Conservation (phyloP, 2,888 invertebrate species). For the Oscheius sp. region DNA sequence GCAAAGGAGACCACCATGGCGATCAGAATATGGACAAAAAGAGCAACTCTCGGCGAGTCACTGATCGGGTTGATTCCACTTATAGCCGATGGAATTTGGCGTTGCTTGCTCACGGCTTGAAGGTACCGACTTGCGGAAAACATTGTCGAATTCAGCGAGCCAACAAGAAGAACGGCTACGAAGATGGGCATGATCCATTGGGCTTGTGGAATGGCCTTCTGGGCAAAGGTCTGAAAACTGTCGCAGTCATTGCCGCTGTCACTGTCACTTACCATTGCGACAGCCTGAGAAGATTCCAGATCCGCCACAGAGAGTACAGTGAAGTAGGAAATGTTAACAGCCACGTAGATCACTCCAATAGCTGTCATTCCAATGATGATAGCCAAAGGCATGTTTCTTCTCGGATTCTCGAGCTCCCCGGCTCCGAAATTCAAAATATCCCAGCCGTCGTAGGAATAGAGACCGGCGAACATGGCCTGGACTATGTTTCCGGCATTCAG, state of each 20-base stretch:
- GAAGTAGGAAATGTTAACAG: constrained; percentile 68
- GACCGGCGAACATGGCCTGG: constrained; percentile 66
- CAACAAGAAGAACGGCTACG: constrained; percentile 68
- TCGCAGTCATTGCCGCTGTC: background rate
- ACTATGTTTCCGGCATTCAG: constrained; percentile 56
- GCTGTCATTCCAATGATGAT: constrained; percentile 69
- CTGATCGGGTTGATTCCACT: constrained; percentile 59
- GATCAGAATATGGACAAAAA: constrained; percentile 65
- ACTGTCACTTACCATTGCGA: constrained; percentile 58
- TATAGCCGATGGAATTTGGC: constrained; percentile 68
- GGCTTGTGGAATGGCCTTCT: constrained; percentile 61
- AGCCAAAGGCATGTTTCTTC: constrained; percentile 68
- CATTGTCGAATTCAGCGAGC: constrained; percentile 68
- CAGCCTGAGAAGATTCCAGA: constrained; percentile 59
- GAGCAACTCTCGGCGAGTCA: constrained; percentile 67
- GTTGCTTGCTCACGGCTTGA: constrained; percentile 63
- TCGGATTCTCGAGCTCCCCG: constrained; percentile 70
- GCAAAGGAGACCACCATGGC: constrained; percentile 63
- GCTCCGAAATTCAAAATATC: constrained; percentile 72
- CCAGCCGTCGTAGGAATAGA: constrained; percentile 70
- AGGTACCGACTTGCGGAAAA: constrained; percentile 70
- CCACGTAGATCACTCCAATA: constrained; percentile 64
- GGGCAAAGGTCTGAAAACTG: constrained; percentile 59
- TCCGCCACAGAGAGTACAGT: constrained; percentile 59
- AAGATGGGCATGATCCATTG: constrained; percentile 66